Percentiles rank a stretch among this genome's conserved stretches.
phyloP scores from a whole-genome alignment of 23 tunicate species.

The Ascidia mentula region DNA sequence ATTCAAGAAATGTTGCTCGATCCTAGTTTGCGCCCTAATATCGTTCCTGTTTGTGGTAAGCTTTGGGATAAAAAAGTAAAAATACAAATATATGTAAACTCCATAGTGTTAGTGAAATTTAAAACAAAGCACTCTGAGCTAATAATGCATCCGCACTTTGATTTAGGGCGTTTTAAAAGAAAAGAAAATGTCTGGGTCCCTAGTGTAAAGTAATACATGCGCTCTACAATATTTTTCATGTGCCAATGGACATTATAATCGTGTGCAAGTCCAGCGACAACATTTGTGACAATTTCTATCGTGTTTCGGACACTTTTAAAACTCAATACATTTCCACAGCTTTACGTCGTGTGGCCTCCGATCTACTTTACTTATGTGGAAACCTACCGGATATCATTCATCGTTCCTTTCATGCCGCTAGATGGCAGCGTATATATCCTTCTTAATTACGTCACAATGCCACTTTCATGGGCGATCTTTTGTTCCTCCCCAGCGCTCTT shows the following conservation, averaged over 20 bases:
- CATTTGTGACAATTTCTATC: no score
- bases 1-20: background rate
- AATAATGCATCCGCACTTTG: no score
- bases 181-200: no score
- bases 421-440: conserved; percentile 7
- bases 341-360: conserved; percentile 1
- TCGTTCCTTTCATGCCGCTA: background rate
- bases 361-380: background rate
- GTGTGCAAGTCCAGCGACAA: no score
- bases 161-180: no score
- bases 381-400: background rate
- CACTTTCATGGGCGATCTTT: background rate
- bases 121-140: no score
- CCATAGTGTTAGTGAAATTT: no score
- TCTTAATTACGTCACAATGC: conserved; percentile 1
- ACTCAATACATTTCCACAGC: background rate
- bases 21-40: background rate
- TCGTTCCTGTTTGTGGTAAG: background rate
- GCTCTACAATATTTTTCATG: no score
- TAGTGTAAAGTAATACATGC: no score
- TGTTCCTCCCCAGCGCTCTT: background rate
- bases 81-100: no score
- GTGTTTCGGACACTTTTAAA: background rate
- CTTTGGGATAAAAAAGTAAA: no score
- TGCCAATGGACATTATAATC: no score